These are phyloP conservation scores for Protomyctophum bolini DNA, from an alignment of 2,113 vertebrate species.

Conservation along the genomic window DNA sequence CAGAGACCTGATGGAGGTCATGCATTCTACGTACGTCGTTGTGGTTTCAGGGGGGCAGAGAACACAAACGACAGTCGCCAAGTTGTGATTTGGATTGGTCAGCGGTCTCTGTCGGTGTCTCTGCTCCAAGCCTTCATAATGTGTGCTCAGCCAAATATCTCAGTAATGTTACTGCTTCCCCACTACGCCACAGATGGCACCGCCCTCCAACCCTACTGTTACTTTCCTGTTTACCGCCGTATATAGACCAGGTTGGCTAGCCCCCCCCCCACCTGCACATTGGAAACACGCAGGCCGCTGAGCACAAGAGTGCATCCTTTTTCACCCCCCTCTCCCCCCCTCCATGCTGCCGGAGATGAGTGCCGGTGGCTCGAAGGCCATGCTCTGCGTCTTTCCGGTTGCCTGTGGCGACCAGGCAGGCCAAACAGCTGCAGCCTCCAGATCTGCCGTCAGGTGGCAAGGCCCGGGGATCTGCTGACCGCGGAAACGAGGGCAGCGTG, in stretches of 20 bases:
- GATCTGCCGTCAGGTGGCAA: constrained; percentile 56
- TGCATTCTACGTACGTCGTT: not conserved
- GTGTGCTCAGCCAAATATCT: constrained; percentile 21
- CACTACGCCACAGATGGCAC: constrained; percentile 50
- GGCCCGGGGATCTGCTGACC: constrained; percentile 30
- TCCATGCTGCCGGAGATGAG: constrained; percentile 37
- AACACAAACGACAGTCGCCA: not conserved
- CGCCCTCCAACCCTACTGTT: constrained; percentile 41
- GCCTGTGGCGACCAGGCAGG: constrained; percentile 65
- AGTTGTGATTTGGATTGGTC: constrained; percentile 9
- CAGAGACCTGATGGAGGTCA: constrained; percentile 3
- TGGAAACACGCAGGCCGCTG: constrained; percentile 54
- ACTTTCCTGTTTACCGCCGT: constrained; percentile 65
- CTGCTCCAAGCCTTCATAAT: constrained; percentile 15
- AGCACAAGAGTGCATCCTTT: constrained; percentile 15
- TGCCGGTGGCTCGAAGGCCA: constrained; percentile 41
- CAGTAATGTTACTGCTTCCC: constrained; percentile 8
- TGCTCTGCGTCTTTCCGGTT: constrained; percentile 14
- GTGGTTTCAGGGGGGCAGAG: not conserved
- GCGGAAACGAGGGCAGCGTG: constrained; percentile 38
- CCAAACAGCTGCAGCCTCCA: constrained; percentile 60
- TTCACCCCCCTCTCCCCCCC: constrained; percentile 47
- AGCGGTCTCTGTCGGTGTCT: not conserved
- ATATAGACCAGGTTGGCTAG: constrained; percentile 56
- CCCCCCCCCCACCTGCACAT: constrained; percentile 28